Percentiles rank a stretch among this genome's conserved stretches.
These are phyloP conservation scores for Temnopleurus reevesii DNA, from an alignment of 53 echinoderm and acorn worm genomes.

Conservation along the genomic window DNA sequence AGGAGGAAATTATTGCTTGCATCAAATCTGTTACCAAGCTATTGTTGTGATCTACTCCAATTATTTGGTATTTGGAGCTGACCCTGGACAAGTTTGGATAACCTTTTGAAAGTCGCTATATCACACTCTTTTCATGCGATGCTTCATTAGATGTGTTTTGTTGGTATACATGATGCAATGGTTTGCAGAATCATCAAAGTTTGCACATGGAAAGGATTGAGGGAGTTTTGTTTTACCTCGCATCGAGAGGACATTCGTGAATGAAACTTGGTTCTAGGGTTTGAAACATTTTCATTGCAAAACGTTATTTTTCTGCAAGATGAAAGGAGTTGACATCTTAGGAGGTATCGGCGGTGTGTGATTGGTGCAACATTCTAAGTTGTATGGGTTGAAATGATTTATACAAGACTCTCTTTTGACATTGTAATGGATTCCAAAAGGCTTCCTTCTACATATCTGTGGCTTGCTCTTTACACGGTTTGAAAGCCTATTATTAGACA, in stretches of 20 bases:
- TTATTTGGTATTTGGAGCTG: not conserved
- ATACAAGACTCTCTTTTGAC: not conserved
- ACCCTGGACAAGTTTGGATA: not conserved
- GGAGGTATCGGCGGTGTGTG: not conserved
- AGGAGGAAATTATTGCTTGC: not conserved
- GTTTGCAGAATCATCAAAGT: not conserved
- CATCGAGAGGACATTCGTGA: not conserved
- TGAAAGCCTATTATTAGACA: not conserved
- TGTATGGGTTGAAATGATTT: constrained; percentile 12
- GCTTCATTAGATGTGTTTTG: not conserved
- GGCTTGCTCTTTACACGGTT: not conserved
- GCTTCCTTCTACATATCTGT: not conserved
- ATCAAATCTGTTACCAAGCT: not conserved
- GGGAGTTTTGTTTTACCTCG: not conserved
- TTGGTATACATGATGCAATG: not conserved
- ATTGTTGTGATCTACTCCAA: not conserved
- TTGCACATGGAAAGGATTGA: not conserved
- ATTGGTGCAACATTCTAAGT: not conserved
- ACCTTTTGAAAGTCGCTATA: not conserved
- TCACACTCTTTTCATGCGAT: no score
- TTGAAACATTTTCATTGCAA: not conserved
- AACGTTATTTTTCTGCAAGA: no score
- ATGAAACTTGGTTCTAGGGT: not conserved
- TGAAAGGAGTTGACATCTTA: no score
- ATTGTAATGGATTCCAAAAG: not conserved